Base-by-base conservation (phyloP, 2,888 invertebrate species). In the Drosophila prolongata region DNA sequence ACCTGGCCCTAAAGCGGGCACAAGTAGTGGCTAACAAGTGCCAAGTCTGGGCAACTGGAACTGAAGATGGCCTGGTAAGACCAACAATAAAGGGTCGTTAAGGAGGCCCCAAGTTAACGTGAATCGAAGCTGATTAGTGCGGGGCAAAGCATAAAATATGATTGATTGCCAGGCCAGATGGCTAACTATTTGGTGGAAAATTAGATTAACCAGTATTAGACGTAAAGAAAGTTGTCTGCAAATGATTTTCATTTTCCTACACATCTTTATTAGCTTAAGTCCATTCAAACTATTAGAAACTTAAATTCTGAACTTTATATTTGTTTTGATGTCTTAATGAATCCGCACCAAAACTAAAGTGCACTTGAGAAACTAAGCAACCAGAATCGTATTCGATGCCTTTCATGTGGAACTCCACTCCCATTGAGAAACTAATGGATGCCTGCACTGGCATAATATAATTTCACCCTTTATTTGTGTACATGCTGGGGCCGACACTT, bases 361-460 rank as follows among this genome's bases (percentile, higher is more conserved):
- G 35, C 56, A 44, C 61, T 61, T 44, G 0, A 59, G 59, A 37
- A 55, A 40, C 19, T 9, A 55, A 38, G 40, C 6, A 34, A 34
- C 34, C 14, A 42, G 42, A 46, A 49, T 24, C 46, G 14, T 9
- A 40, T 54, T 46, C 54, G 34, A 35, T 34, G 16, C n/a, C 40
- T 49, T 49, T 49, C 64, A 62, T 62, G 9, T 60, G 24, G 1
- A 40, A 24, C 40, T 30, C 38, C 30, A 27, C 44, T 11, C 61
- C 34, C 61, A 11, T 47, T 11, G 46, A 1, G 24, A 35, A n/a
- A 11, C 55, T 67, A 61, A 62, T 54, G 64, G 64, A 40, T 19
- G 46, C 67, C 77, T 85, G 81, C 68, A 70, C 72, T 75, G 67
- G 81, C 85, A 85, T 87, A 87, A 81, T 78, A 57, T 58, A 69